phyloP scores from a whole-genome alignment of 1,140 invertebrate genomes.

The Sinonovacula constricta region DNA sequence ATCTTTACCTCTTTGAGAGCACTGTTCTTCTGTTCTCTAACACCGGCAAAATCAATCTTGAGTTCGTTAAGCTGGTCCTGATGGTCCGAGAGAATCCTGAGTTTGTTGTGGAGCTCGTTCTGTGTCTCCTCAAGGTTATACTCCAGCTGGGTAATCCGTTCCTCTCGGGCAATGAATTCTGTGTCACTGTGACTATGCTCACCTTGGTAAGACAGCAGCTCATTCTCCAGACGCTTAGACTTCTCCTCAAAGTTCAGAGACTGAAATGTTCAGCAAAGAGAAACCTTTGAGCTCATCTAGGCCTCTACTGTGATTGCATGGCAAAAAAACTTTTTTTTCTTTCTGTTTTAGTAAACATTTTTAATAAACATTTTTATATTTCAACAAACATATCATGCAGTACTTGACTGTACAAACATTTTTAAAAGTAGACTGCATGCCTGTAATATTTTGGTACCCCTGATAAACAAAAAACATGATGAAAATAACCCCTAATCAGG shows the following conservation, averaged over 20 bases:
- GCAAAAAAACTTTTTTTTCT: no score
- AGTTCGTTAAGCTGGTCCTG: constrained; percentile 67
- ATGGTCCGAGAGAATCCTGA: constrained; percentile 64
- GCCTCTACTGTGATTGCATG: no score
- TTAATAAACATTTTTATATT: no score
- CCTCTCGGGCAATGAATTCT: constrained; percentile 71
- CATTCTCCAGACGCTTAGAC: constrained; percentile 67
- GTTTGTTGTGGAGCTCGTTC: constrained; percentile 65
- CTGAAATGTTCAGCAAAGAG: no score
- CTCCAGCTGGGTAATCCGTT: constrained; percentile 71
- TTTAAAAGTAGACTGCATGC: no score
- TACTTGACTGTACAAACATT: no score
- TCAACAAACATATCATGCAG: no score
- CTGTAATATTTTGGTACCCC: no score
- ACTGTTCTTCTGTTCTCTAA: constrained; percentile 73
- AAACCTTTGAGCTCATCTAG: no score
- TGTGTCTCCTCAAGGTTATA: constrained; percentile 71
- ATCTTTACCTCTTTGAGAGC: constrained; percentile 72
- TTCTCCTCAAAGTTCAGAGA: constrained; percentile 69
- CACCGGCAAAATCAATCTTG: constrained; percentile 69
- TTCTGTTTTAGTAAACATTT: no score
- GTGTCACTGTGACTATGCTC: constrained; percentile 72
- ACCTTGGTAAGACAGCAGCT: constrained; percentile 69
- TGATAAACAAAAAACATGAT: no score
- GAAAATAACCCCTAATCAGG: not conserved